These are phyloP conservation scores for Enteromius thamalakanensis DNA, from an alignment of 2,797 vertebrate species.

Conservation along the genomic window DNA sequence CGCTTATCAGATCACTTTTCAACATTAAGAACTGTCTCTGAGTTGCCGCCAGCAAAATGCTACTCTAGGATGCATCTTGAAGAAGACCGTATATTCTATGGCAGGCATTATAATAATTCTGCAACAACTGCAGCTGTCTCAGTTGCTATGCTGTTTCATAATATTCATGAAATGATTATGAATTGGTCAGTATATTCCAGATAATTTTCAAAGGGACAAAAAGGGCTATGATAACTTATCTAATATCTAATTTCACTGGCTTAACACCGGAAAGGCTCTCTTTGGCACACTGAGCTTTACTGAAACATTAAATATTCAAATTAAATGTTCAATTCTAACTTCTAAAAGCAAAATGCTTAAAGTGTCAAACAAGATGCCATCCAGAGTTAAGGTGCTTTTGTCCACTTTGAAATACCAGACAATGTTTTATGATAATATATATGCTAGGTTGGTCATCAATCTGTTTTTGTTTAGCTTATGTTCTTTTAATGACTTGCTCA, in stretches of 20 bases:
- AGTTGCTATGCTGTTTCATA: conserved; percentile 30
- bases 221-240: conserved; percentile 12
- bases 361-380: conserved; percentile 56
- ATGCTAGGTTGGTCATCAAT: not conserved
- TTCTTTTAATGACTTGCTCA: conserved; percentile 21
- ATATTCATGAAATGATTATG: conserved; percentile 2
- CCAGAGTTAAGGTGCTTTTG: conserved; percentile 67
- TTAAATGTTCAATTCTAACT: not conserved
- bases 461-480: conserved; percentile 30
- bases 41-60: conserved; percentile 39
- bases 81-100: not conserved
- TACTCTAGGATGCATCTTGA: conserved; percentile 36
- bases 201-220: conserved; percentile 61
- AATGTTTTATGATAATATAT: conserved; percentile 37
- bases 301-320: not conserved
- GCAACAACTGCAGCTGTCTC: not conserved
- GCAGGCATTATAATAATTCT: conserved; percentile 9
- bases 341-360: conserved; percentile 2
- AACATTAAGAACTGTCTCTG: conserved; percentile 18
- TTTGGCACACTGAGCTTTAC: not conserved
- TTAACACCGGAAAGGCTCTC: conserved; percentile 21
- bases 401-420: conserved; percentile 63
- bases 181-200: conserved; percentile 44
- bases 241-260: not conserved
- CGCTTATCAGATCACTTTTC: conserved; percentile 4